These are phyloP conservation scores for Pyrgilauda ruficollis DNA, from an alignment of 2,113 vertebrate genomes.

Conservation along the genomic window DNA sequence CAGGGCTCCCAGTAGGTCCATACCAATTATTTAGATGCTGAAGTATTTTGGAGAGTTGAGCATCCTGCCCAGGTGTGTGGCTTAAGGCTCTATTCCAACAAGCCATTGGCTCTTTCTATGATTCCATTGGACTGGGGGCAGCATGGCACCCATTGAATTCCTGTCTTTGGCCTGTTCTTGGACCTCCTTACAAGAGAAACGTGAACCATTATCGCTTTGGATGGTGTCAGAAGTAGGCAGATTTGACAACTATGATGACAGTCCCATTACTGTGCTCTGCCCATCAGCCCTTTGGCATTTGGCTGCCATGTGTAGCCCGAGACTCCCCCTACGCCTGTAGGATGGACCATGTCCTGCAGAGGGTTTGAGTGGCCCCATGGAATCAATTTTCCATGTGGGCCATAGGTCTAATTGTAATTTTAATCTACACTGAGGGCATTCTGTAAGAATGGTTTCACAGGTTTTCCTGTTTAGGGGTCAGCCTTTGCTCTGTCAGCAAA, in stretches of 20 bases:
- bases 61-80: not conserved
- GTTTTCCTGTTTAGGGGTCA: not conserved
- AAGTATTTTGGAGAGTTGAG: not conserved
- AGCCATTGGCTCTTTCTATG: not conserved
- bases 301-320: accelerated
- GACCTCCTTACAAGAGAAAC: not conserved
- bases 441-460: not conserved
- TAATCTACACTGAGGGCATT: not conserved
- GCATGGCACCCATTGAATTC: not conserved
- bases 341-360: not conserved
- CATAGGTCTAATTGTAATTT: not conserved
- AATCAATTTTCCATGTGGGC: not conserved
- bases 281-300: not conserved
- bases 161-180: not conserved
- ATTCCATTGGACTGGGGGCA: not conserved
- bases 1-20: not conserved
- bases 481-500: not conserved
- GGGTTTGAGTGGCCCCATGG: not conserved
- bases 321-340: not conserved
- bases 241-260: not conserved
- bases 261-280: no score
- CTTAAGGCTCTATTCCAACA: not conserved
- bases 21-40: not conserved
- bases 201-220: not conserved
- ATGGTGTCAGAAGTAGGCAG: not conserved